Evolutionary conservation across 2,888 invertebrate species (phyloP).

Genomic region (Rotaria macrura): DNA sequence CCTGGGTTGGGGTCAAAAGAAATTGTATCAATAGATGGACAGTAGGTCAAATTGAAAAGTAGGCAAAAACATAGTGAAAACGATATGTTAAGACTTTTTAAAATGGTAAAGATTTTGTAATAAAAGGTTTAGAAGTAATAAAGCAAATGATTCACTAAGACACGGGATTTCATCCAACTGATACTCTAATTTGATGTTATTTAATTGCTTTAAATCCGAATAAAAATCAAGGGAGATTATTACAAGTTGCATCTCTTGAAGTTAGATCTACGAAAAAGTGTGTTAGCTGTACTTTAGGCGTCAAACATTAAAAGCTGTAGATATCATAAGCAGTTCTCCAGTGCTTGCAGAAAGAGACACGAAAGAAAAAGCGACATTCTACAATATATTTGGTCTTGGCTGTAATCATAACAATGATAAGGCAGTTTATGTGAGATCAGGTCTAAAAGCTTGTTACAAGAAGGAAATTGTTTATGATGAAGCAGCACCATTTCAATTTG

Average conservation of each 20-base stretch:
- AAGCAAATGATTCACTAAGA: background rate
- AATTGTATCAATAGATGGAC: background rate
- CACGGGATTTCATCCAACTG: background rate
- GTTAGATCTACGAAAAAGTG: slow-evolving; percentile 36
- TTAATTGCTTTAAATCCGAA: background rate
- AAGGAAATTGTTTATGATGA: slow-evolving; percentile 34
- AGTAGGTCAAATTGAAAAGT: background rate
- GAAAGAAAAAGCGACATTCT: slow-evolving; percentile 18
- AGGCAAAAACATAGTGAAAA: background rate
- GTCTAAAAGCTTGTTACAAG: slow-evolving; percentile 33
- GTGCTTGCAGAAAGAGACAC: slow-evolving; percentile 34
- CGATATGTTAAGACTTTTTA: background rate
- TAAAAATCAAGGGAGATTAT: slow-evolving; percentile 36
- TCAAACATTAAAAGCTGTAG: slow-evolving; percentile 34
- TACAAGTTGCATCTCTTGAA: slow-evolving; percentile 48
- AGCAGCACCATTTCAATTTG: slow-evolving; percentile 33
- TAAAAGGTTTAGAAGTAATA: background rate
- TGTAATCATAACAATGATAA: slow-evolving; percentile 27
- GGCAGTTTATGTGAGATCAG: background rate
- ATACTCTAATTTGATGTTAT: slow-evolving; percentile 16
- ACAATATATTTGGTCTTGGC: background rate
- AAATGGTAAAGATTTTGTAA: background rate
- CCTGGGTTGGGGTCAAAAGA: no score
- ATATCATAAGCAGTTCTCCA: slow-evolving; percentile 35
- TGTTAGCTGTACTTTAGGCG: slow-evolving; percentile 41